Conservation (phyloP, 1,140 invertebrate species). For the Plutomurus gul region DNA sequence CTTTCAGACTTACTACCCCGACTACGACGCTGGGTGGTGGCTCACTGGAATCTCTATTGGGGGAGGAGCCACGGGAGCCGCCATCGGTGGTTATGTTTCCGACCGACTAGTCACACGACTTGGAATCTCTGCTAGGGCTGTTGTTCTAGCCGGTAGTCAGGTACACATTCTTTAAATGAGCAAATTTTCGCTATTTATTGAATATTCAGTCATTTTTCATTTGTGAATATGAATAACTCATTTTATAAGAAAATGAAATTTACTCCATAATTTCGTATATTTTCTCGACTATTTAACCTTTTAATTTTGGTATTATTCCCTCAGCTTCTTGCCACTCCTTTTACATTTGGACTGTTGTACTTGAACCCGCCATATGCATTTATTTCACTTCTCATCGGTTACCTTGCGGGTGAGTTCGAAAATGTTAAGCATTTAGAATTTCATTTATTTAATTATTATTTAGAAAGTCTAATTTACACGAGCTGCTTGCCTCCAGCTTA, state of each 20-base stretch:
- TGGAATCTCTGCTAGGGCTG: constrained; percentile 81
- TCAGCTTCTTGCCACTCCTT: constrained; percentile 82
- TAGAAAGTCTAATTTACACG: too few species aligned
- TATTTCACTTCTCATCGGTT: constrained; percentile 80
- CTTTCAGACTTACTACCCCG: constrained; percentile 83
- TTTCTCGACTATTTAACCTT: background rate
- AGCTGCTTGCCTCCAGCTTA: too few species aligned
- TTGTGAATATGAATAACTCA: background rate
- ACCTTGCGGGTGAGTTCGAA: constrained; percentile 76
- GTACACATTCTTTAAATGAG: too few species aligned
- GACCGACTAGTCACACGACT: constrained; percentile 86
- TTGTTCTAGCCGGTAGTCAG: constrained; percentile 78
- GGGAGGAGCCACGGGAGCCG: constrained; percentile 80
- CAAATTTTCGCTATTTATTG: too few species aligned
- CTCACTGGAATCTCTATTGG: constrained; percentile 82
- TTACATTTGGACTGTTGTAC: constrained; percentile 85
- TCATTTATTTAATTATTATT: background rate
- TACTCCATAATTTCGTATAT: background rate
- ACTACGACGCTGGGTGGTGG: constrained; percentile 85
- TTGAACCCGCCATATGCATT: constrained; percentile 81
- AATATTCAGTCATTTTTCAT: constrained; percentile 35
- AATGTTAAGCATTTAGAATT: background rate
- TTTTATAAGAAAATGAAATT: background rate
- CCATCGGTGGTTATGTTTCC: constrained; percentile 83
- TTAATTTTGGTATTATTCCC: constrained; percentile 45